Base-by-base conservation (phyloP, 2,888 invertebrate genomes). In the Eucriotettix oculatus region DNA sequence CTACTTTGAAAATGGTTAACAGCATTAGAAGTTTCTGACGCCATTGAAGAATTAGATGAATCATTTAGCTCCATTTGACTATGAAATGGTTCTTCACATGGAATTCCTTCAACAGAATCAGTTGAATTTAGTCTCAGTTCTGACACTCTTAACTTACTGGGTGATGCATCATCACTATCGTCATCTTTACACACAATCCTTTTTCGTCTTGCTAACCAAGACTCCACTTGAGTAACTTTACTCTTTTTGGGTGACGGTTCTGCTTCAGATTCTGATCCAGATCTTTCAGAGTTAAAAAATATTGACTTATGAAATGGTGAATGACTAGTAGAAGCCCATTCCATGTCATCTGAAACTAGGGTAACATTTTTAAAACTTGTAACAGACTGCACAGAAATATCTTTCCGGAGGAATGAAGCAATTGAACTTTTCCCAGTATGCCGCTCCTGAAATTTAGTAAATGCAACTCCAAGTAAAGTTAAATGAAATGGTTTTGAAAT, bases 231-330 rank as follows among this genome's bases (percentile, higher is more conserved):
- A 29, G 29, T 29, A 10, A 74, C 67, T 66, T 75, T 76, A 55
- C 80, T 81, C 71, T 87, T 87, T 72, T 88, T 87, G n/a, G 86
- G 84, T 9, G 85, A 83, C 1, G 87, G 87, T 69, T 86, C 87
- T 5, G 83, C 76, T 72, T 87, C 87, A 14, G 76, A 79, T 70
- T 84, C 84, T 0, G 81, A 82, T 48, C 82, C 78, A 9, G 62
- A 59, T 29, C 54, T 62, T 67, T 83, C 83, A 11, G 82, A 77
- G 52, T 76, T 78, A n/a, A 56, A 16, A n/a, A 42, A 29, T 14
- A 57, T 16, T 42, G 41, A 42, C n/a, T 55, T 48, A 10, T 40
- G 16, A 44, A 48, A 54, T 3, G 52, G 29, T n/a, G 16, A 48
- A 17, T 54, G 40, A 16, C 48, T 29, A 29, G 42, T 16, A 16